phyloP scores from a whole-genome alignment of 1,140 invertebrate genomes.

The Mercenaria mercenaria region DNA sequence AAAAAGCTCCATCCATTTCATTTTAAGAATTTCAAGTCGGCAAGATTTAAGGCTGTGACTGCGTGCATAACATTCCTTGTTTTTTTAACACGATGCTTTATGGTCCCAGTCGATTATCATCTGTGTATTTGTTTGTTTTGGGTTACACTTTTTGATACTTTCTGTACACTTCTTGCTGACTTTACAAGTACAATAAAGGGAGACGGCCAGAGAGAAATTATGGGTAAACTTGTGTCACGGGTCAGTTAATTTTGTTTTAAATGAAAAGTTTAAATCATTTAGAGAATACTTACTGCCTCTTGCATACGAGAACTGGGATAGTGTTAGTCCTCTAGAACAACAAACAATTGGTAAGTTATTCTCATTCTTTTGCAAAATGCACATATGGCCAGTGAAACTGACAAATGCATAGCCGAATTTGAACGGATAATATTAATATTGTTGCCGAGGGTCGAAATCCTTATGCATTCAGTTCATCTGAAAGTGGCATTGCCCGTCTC shows the following conservation, averaged over 20 bases:
- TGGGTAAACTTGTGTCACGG: background rate
- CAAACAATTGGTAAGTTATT: background rate
- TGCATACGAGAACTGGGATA: background rate
- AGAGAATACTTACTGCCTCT: background rate
- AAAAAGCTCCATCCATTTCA: too few relatives aligned
- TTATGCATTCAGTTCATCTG: background rate
- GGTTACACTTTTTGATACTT: background rate
- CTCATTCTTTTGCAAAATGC: background rate
- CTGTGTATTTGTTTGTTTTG: too few relatives aligned
- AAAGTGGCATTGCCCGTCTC: slow-evolving; percentile 31
- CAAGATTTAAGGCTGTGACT: too few relatives aligned
- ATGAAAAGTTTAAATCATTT: background rate
- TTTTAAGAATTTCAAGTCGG: too few relatives aligned
- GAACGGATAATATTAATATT: background rate
- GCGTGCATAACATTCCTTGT: too few relatives aligned
- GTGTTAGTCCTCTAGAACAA: background rate
- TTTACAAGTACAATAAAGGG: background rate
- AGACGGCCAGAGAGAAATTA: background rate
- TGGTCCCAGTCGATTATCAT: too few relatives aligned
- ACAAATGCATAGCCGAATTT: background rate
- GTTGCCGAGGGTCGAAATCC: background rate
- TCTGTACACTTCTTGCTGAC: background rate
- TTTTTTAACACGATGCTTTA: background rate
- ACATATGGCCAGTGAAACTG: background rate
- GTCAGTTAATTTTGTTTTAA: background rate